Conservation (phyloP, 2,113 vertebrate genomes). For the Phoenicopterus ruber region DNA sequence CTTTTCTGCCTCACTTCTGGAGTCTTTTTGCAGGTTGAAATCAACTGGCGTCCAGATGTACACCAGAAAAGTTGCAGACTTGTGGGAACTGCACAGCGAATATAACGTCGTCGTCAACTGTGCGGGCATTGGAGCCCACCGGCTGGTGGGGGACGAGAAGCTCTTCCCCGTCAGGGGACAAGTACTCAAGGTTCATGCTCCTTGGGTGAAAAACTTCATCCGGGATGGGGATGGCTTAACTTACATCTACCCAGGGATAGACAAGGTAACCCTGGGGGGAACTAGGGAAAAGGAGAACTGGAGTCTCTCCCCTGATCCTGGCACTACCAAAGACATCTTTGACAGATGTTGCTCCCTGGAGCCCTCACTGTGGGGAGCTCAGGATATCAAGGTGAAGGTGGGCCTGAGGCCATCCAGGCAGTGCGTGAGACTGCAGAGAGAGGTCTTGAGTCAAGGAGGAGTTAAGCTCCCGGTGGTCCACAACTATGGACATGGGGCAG, state of each 20-base stretch:
- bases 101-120: constrained; percentile 90
- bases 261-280: constrained; percentile 81
- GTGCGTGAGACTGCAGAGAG: constrained; percentile 77
- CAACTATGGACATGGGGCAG: constrained; percentile 88
- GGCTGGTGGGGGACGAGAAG: constrained; percentile 71
- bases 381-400: constrained; percentile 71
- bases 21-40: constrained; percentile 69
- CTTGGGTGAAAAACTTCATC: constrained; percentile 92
- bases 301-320: constrained; percentile 72
- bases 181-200: constrained; percentile 83
- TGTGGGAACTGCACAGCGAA: constrained; percentile 77
- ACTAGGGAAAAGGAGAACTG: constrained; percentile 81
- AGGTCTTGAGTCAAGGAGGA: constrained; percentile 60
- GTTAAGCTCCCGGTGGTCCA: constrained; percentile 79
- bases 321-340: constrained; percentile 75
- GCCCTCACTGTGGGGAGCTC: constrained; percentile 78
- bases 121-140: constrained; percentile 80
- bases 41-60: constrained; percentile 72
- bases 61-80: constrained; percentile 71
- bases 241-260: constrained; percentile 87
- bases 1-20: neutral
- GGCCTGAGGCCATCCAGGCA: constrained; percentile 85
- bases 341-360: constrained; percentile 81
- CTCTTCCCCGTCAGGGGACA: constrained; percentile 85
- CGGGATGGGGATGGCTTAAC: constrained; percentile 78